Base-by-base conservation (phyloP, 2,888 invertebrate genomes). In the Eubasilissa splendida region DNA sequence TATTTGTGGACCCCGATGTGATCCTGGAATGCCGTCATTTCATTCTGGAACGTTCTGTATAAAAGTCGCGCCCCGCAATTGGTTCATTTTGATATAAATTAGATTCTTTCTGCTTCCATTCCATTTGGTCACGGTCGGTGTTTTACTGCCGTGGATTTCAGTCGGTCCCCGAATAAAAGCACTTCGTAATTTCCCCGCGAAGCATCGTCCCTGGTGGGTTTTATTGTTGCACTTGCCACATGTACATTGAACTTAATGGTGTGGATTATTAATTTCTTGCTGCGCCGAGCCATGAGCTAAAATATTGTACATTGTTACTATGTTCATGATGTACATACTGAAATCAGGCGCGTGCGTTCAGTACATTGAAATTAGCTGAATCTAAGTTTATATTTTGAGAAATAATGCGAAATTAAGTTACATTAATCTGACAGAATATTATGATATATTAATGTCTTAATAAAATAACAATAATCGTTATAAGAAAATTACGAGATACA, bases 141-240 rank as follows among this genome's bases (percentile, higher is more conserved):
- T 50, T 68, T 68, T 68, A 68, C 50, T 12, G 14, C 50, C 68
- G 9, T 52, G 50, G 52, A 42, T 52, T n/a, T 11, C 68, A 14
- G 68, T 9, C 68, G 50, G 11, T 50, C 68, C 50, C 68, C 68
- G 68, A 68, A 68, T 68, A 52, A 68, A 68, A 14, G 68, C 33
- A 50, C 14, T 52, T 50, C 50, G 52, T 68, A 68, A 68, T 68
- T 68, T 68, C 68, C 68, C 68, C 68, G 42, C 42, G 50, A 68
- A 52, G 68, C 50, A 50, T 68, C 59, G 66, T 58, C 77, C 54
- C 58, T n/a, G 54, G 52, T 22, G 42, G 63, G 63, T 63, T 68
- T 22, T 68, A 68, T 33, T 5, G 68, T 11, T 63, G 63, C 63
- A 63, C 63, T 63, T 33, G 63, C 42, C 42, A 42, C 42, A 2